Evolutionary conservation across 2,888 invertebrate species (phyloP), one percentile per base, ranked within the genome.

Genomic region (Cyrtodaria siliqua): DNA sequence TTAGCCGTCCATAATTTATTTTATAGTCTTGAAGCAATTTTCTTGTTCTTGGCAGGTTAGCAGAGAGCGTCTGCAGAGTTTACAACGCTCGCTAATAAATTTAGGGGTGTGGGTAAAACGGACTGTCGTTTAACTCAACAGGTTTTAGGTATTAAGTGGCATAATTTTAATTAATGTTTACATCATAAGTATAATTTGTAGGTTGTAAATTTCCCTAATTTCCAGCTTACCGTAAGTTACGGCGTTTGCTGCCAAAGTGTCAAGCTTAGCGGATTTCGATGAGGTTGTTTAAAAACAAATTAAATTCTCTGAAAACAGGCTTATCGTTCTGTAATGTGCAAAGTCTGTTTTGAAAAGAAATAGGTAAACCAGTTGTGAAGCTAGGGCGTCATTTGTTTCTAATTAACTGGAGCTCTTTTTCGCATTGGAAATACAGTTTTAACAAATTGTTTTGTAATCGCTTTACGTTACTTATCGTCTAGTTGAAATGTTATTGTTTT

Each of bases 121-220:
- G 23, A 27, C 61, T 76, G 75, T 76, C 70, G 66, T 56, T 70
- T 62, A 47, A 55, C 75, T 59, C 63, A 63, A 64, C 60, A 69
- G 63, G 75, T 64, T 69, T 64, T 52, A 60, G 57, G 66, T 47
- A 70, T 75, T 66, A 75, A 75, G 68, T 61, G 68, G 74, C 64
- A 55, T 63, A 67, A 66, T 75, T 80, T 76, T 80, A 80, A 80
- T 80, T 80, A 80, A 80, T 80, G 79, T 80, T 80, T 80, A 80
- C 72, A 64, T 75, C 69, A 80, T 67, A 72, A 61, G 44, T 44
- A 53, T 72, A 64, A 69, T 80, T 76, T 59, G 66, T 57, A 47
- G 64, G 79, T 75, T 64, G 69, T 78, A 78, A 73, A 78, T 72
- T 77, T 56, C 24, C 52, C 33, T 55, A 55, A 57, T 47, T 52